phyloP scores from a whole-genome alignment of 2,113 vertebrate species.

The Xiphophorus maculatus region DNA sequence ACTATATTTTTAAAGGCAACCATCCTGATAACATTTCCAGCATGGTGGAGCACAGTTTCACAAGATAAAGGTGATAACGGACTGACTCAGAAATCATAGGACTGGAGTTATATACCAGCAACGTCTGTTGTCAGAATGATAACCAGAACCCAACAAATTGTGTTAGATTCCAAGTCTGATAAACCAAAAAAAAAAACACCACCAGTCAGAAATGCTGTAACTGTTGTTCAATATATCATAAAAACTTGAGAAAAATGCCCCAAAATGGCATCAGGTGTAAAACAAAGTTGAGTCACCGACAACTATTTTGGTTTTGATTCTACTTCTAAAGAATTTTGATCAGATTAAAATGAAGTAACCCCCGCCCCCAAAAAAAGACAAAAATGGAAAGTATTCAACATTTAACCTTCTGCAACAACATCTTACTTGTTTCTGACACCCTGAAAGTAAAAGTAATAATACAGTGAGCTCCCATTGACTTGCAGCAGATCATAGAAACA shows the following conservation, averaged over 20 bases:
- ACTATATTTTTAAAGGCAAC: not conserved
- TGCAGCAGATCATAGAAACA: conserved; percentile 3
- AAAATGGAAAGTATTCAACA: conserved; percentile 8
- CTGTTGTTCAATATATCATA: not conserved
- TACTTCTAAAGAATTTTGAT: not conserved
- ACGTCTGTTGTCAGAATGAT: not conserved
- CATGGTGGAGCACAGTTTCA: not conserved
- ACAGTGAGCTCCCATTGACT: conserved; percentile 9
- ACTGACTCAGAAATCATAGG: not conserved
- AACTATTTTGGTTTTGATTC: too few relatives aligned
- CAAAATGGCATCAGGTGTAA: too few relatives aligned
- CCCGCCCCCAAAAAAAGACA: not conserved
- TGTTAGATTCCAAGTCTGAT: not conserved
- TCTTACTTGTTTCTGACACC: conserved; percentile 3
- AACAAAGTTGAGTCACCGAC: not conserved
- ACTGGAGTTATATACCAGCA: not conserved
- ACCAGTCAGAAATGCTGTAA: not conserved
- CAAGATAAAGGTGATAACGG: not conserved
- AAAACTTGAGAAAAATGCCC: not conserved
- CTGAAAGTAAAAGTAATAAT: conserved; percentile 1
- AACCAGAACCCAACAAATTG: not conserved
- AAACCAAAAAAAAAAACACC: not conserved
- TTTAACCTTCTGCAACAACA: conserved; percentile 19
- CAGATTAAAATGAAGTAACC: conserved; percentile 26
- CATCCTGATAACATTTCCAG: not conserved